Evolutionary conservation across 2,113 vertebrate species (phyloP), one percentile per base, ranked within the genome.

Genomic region (Tamias sibiricus): DNA sequence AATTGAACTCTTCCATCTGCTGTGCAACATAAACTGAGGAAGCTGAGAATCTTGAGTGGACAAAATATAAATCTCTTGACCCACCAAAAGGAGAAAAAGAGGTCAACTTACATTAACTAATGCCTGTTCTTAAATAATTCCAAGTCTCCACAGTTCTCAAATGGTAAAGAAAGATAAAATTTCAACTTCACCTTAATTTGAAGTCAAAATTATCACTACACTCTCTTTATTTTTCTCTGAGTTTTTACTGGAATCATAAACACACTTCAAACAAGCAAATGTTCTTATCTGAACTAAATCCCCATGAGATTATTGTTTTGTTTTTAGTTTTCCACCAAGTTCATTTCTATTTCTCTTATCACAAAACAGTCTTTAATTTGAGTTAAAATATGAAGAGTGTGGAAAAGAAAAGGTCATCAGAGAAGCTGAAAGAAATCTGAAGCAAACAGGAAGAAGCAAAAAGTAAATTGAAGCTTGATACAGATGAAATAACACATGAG

Each of bases 381-480:
- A 62, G 72, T 85, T 96, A 88, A 93, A 81, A 92, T 52, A 77
- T 20, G 86, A 95, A 76, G 3, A 91, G 75, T 90, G 0, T 11
- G 5, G 4, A 20, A 93, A 94, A 88, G 14, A 47, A 91, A 59
- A 59, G 22, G 10, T 14, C 69, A 92, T 37, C 20, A 62, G 52
- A 95, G 44, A 86, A 82, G 17, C 52, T 66, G 62, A 49, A 87
- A 81, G 42, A 87, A 68, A n/a, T 59, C 2, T 64, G 37, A 82
- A 95, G 35, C 26, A 72, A 94, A 62, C 10, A 89, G 42, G 66
- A 85, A 85, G 49, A 94, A 76, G 62, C 4, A 52, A 92, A 92
- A 2, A 81, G 28, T 42, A 62, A 77, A 77, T 20, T n/a, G 12
- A 90, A 74, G 2, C 4, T 47, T 37, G 20, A 3, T 87, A 62